These are phyloP conservation scores for Philopedon plagiatum DNA, from an alignment of 2,888 invertebrate genomes.

Conservation along the genomic window DNA sequence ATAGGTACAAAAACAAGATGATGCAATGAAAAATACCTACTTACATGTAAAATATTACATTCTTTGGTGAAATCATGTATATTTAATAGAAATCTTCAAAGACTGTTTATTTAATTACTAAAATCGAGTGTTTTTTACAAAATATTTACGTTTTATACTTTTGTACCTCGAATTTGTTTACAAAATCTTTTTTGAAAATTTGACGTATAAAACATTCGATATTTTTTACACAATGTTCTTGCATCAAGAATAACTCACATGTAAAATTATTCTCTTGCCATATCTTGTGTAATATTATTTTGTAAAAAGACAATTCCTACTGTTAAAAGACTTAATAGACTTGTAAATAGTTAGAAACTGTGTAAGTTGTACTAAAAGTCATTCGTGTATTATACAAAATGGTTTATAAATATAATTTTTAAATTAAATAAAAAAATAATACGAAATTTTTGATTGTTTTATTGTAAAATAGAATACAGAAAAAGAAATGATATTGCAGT, in stretches of 20 bases:
- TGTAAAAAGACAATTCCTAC: constrained; percentile 45
- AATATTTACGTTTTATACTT: constrained; percentile 4
- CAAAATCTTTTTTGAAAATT: background rate
- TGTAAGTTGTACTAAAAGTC: constrained; percentile 43
- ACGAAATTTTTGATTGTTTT: background rate
- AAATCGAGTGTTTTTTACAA: constrained; percentile 15
- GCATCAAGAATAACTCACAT: constrained; percentile 64
- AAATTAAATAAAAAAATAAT: constrained; percentile 18
- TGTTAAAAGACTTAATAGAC: constrained; percentile 46
- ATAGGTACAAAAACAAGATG: no score
- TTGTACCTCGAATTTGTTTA: background rate
- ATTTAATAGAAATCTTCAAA: constrained; percentile 4
- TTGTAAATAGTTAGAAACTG: constrained; percentile 36
- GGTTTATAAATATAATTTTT: constrained; percentile 25
- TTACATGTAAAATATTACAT: background rate
- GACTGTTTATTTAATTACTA: constrained; percentile 32
- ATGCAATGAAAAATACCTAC: no score
- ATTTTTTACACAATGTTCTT: constrained; percentile 57
- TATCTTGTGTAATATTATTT: constrained; percentile 56
- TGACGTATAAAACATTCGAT: constrained; percentile 7
- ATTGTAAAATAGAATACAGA: background rate
- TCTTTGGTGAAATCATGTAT: constrained; percentile 10
- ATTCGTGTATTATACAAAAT: constrained; percentile 23
- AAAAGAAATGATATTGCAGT: no score
- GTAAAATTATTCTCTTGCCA: constrained; percentile 64